Evolutionary conservation across 2,113 vertebrate genomes (phyloP).

Genomic region (Origma solitaria): DNA sequence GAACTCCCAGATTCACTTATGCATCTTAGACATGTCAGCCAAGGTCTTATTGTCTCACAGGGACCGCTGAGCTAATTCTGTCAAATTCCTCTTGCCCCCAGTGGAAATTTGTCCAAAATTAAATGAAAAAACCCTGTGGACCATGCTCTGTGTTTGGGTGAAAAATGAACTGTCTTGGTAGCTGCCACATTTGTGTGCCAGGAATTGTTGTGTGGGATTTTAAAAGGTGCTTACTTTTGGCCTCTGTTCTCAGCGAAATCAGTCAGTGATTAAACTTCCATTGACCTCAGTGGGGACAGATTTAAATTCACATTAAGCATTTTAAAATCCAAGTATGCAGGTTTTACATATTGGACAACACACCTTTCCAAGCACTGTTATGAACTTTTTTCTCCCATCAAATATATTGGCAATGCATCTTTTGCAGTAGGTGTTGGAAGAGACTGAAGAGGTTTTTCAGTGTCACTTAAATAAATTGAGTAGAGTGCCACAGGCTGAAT

Average conservation of each 20-base stretch:
- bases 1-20: background rate
- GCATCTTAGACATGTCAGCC: background rate
- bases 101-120: background rate
- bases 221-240: conserved; percentile 44
- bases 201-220: conserved; percentile 18
- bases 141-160: background rate
- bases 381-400: background rate
- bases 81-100: background rate
- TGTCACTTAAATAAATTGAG: background rate
- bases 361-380: background rate
- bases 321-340: conserved; percentile 3
- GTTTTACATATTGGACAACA: background rate
- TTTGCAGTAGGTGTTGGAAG: background rate
- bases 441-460: background rate
- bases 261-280: conserved; percentile 38
- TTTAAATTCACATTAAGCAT: background rate
- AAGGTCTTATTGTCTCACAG: background rate
- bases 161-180: conserved; percentile 44
- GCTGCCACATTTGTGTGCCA: conserved; percentile 10
- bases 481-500: background rate
- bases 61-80: background rate
- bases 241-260: conserved; percentile 24
- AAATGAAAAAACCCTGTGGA: background rate
- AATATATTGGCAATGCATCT: background rate
- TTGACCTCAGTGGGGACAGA: conserved; percentile 24